Conservation (phyloP, 1,140 invertebrate genomes). For the Drosophila neocordata region DNA sequence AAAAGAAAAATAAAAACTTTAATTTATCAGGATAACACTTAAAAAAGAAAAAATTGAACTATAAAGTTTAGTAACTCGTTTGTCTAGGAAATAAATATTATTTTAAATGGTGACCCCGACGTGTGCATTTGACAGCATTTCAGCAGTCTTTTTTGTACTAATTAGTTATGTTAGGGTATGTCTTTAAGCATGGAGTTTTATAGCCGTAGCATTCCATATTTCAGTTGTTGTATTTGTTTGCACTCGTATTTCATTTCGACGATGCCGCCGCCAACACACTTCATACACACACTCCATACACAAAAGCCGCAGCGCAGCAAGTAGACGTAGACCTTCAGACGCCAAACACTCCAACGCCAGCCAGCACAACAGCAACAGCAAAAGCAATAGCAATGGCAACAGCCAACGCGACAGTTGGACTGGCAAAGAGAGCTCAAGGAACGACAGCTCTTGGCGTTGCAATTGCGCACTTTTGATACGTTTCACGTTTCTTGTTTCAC, state of each 20-base stretch:
- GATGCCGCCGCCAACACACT: constrained; percentile 70
- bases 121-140: neutral
- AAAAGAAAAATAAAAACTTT: too few species aligned
- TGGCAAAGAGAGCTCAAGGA: constrained; percentile 40
- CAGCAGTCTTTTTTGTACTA: neutral
- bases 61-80: too few species aligned
- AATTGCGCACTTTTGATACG: constrained; percentile 74
- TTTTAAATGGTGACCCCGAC: neutral
- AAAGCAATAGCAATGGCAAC: constrained; percentile 12
- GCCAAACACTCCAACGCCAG: constrained; percentile 79
- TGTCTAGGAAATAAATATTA: too few species aligned
- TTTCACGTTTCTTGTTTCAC: constrained; percentile 26
- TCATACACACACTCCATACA: constrained; percentile 36
- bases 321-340: constrained; percentile 81
- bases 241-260: constrained; percentile 65
- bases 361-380: constrained; percentile 39
- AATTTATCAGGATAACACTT: too few species aligned
- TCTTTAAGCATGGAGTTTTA: neutral
- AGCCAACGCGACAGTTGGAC: constrained; percentile 59
- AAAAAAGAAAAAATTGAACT: too few species aligned
- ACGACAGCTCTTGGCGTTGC: constrained; percentile 67
- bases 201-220: constrained; percentile 26
- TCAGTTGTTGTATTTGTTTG: constrained; percentile 55
- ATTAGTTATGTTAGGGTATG: constrained; percentile 6
- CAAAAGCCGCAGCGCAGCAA: constrained; percentile 64